Percentiles rank a stretch among this genome's conserved stretches.
phyloP scores from a whole-genome alignment of 2,888 invertebrate species.

The Spilarctia lutea region DNA sequence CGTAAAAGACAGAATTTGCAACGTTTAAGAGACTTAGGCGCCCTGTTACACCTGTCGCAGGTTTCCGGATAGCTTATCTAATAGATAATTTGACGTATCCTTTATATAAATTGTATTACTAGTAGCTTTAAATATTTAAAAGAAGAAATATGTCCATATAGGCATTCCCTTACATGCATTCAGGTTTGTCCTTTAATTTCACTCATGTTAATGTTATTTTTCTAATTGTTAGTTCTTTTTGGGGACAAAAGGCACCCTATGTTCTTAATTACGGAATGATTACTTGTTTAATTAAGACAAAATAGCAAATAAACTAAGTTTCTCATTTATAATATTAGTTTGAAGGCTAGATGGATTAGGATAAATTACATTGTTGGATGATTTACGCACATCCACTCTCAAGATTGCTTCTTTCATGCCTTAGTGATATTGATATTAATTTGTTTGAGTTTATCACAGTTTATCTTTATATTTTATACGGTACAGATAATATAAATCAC shows the following conservation, averaged over 20 bases:
- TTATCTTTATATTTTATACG: background rate
- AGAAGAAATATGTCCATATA: too few species aligned
- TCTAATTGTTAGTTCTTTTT: background rate
- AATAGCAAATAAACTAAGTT: background rate
- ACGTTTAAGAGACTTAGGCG: too few species aligned
- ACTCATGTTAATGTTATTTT: too few species aligned
- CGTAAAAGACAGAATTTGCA: background rate
- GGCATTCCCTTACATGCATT: too few species aligned
- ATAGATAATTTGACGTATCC: too few species aligned
- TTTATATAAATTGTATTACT: too few species aligned
- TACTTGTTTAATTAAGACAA: background rate
- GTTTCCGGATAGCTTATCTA: too few species aligned
- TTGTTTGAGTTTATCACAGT: background rate
- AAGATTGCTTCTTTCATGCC: conserved; percentile 1
- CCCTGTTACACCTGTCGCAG: too few species aligned
- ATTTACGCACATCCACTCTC: background rate
- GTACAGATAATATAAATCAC: too few species aligned
- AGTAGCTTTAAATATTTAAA: too few species aligned
- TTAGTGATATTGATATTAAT: background rate
- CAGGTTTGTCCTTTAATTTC: too few species aligned
- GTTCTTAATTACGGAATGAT: background rate
- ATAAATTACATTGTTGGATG: background rate
- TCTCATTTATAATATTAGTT: background rate
- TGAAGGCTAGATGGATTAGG: background rate
- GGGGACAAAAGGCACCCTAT: background rate